Percentiles rank a stretch among this genome's conserved stretches.
Conservation (phyloP, 2,888 invertebrate genomes). For the Eupithecia inturbata region DNA sequence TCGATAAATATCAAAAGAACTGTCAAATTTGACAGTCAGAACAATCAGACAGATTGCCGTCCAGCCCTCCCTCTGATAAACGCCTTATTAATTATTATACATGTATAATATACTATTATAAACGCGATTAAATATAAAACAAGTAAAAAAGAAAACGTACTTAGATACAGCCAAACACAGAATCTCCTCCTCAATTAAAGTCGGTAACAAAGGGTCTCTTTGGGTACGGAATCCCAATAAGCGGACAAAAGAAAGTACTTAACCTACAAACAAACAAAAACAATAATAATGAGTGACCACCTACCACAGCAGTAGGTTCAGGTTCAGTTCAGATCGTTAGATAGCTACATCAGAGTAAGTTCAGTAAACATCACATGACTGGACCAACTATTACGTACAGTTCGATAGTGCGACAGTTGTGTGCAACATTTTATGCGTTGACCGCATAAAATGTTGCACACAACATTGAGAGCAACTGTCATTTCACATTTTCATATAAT, state of each 20-base stretch:
- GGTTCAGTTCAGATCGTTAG: neutral
- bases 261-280: neutral
- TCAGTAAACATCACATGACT: slow-evolving; percentile 25
- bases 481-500: neutral
- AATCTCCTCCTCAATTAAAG: too few relatives aligned
- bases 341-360: slow-evolving; percentile 6
- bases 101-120: too few relatives aligned
- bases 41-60: too few relatives aligned
- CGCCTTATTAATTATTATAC: too few relatives aligned
- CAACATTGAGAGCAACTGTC: too few relatives aligned
- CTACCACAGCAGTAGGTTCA: neutral
- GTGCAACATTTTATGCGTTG: slow-evolving; percentile 31
- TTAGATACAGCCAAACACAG: too few relatives aligned
- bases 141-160: too few relatives aligned
- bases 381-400: neutral
- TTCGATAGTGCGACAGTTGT: slow-evolving; percentile 28
- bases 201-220: neutral
- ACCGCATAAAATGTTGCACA: too few relatives aligned
- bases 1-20: too few relatives aligned
- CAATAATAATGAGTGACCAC: neutral
- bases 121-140: too few relatives aligned
- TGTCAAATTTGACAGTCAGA: too few relatives aligned
- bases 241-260: neutral
- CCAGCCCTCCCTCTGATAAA: too few relatives aligned
- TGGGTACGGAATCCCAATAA: neutral